Evolutionary conservation across 2,113 vertebrate species (phyloP), one percentile per base, ranked within the genome.

Genomic region (Anser cygnoides): DNA sequence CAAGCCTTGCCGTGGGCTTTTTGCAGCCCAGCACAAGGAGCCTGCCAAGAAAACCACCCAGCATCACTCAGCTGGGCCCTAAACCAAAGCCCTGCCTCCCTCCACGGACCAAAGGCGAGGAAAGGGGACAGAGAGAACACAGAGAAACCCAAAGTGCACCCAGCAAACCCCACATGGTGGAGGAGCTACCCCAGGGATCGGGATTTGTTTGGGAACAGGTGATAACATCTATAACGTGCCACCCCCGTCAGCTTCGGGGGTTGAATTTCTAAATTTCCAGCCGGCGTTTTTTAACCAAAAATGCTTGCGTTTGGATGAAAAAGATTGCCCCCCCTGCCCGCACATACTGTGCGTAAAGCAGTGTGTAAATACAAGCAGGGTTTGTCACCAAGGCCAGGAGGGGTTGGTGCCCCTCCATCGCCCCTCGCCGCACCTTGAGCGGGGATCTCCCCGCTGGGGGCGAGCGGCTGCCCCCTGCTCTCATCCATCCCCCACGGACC

Each of bases 81-180:
- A 41, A 41, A 65, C 26, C 62, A 65, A 65, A 29, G 17, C 62
- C 1, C 26, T 13, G 28, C 83, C 83, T 49, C 52, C 70, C n/a
- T 31, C 73, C 3, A 44, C n/a, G 17, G 23, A 22, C 3, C 20
- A 12, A 33, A 44, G 43, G 29, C 13, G 3, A 67, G 43, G 65
- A 46, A 67, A 33, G 65, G 29, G 41, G 43, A 10, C 65, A 46
- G 21, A 46, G 65, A 20, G 4, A 13, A 0, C 41, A 1, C 0
- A 0, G 35, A 73, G 55, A 63, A 49, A 17, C 44, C 31, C 77
- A 5, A 2, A 31, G 8, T 18, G 5, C 10, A 61, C 44, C 59
- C 39, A 4, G 0, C 0, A 31, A 0, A 31, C 9, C 6, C 16
- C 15, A 61, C 59, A 17, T 0, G 6, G 33, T 0, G 7, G 75